Evolutionary conservation across 2,888 invertebrate species (phyloP).

Genomic region (Lasioglossum lativentre): DNA sequence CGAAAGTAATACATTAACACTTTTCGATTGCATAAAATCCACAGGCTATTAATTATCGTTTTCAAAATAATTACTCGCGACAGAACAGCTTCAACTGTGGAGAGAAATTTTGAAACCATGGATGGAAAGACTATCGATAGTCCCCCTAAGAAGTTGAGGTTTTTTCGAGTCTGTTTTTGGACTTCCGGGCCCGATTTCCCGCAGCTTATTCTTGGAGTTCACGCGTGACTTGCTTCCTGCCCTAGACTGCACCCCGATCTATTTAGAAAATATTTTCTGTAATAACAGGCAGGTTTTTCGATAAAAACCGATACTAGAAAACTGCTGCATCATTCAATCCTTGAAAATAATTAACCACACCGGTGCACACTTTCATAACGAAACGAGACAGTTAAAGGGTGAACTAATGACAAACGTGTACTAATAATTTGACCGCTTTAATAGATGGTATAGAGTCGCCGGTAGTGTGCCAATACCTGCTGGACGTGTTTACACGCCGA

Average conservation of each 20-base stretch:
- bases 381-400: background rate
- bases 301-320: background rate
- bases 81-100: background rate
- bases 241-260: background rate
- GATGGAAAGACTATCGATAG: background rate
- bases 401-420: background rate
- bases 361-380: background rate
- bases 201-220: slow-evolving; percentile 43
- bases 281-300: background rate
- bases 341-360: background rate
- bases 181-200: slow-evolving; percentile 34
- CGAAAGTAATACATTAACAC: too few relatives aligned
- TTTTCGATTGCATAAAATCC: too few relatives aligned
- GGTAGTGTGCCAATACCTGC: slow-evolving; percentile 8
- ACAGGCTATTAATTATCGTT: too few relatives aligned
- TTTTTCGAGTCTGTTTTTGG: slow-evolving; percentile 8
- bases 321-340: background rate
- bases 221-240: slow-evolving; percentile 31
- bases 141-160: background rate
- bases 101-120: too few relatives aligned
- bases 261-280: too few relatives aligned
- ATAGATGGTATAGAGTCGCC: background rate
- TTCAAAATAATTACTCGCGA: background rate
- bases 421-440: background rate
- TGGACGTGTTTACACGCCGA: slow-evolving; percentile 8